A percentile compares a stretch with the other conserved stretches of the same genome.
phyloP scores from a whole-genome alignment of 2,797 vertebrate species.

The Novumbra hubbsi region DNA sequence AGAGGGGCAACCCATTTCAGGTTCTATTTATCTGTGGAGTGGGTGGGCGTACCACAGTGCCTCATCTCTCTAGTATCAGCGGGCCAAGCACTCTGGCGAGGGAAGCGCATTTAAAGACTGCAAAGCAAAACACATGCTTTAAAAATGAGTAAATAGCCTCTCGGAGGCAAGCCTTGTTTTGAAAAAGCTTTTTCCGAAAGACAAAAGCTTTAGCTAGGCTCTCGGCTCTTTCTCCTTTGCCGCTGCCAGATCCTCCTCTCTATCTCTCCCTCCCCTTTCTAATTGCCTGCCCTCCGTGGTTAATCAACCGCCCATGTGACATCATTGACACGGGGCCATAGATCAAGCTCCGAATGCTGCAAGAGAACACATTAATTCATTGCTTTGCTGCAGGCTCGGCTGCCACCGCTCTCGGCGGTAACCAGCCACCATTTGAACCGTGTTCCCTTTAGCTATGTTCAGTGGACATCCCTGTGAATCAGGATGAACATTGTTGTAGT shows the following conservation, averaged over 20 bases:
- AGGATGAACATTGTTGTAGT: slow-evolving; percentile 14
- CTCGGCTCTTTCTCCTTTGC: neutral
- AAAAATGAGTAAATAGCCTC: slow-evolving; percentile 1
- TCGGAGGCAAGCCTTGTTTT: neutral
- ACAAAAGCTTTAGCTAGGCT: neutral
- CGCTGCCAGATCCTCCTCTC: neutral
- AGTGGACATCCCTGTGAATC: slow-evolving; percentile 17
- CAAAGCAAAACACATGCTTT: neutral
- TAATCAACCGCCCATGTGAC: slow-evolving; percentile 34
- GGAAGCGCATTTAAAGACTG: neutral
- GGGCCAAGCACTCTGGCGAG: neutral
- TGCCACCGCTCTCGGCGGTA: slow-evolving; percentile 12
- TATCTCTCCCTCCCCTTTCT: neutral
- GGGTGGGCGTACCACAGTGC: neutral
- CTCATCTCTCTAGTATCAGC: neutral
- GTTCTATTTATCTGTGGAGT: neutral
- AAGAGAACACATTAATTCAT: slow-evolving; percentile 19
- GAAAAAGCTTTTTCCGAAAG: neutral
- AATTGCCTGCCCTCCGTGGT: slow-evolving; percentile 26
- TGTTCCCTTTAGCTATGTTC: neutral
- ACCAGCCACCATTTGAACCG: neutral
- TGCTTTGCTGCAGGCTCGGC: slow-evolving; percentile 4
- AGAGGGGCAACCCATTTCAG: neutral
- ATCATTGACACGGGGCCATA: slow-evolving; percentile 17
- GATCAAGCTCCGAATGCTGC: slow-evolving; percentile 1